Evolutionary conservation across 2,113 vertebrate species (phyloP).

Genomic region (Triplophysa rosa): DNA sequence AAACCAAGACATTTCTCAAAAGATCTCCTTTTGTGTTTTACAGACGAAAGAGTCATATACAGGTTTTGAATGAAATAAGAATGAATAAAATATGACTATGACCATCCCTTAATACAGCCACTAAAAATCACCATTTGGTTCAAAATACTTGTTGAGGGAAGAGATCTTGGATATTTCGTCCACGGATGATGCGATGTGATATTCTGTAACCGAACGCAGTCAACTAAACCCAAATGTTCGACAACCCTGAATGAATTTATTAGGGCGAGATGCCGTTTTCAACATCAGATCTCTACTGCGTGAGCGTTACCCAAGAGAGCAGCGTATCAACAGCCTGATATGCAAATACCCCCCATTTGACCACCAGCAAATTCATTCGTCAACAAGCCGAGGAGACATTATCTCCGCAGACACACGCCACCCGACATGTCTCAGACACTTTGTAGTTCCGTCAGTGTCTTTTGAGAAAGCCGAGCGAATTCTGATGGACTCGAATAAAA

Average conservation of each 20-base stretch:
- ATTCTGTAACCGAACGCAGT: no score
- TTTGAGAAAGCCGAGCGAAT: constrained; percentile 29
- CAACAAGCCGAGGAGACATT: constrained; percentile 55
- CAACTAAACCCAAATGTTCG: not conserved
- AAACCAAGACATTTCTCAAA: no score
- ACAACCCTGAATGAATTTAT: constrained; percentile 1
- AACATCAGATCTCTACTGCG: constrained; percentile 15
- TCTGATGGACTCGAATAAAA: constrained; percentile 38
- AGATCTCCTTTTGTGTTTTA: no score
- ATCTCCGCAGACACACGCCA: constrained; percentile 50
- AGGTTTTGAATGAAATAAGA: no score
- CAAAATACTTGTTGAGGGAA: no score
- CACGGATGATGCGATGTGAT: no score
- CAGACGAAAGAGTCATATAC: no score
- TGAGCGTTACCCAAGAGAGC: constrained; percentile 37
- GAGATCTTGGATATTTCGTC: no score
- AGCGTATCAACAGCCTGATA: constrained; percentile 44
- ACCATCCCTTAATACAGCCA: no score
- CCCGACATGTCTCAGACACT: constrained; percentile 35
- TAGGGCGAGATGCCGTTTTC: not conserved
- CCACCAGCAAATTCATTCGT: constrained; percentile 51
- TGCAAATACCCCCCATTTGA: constrained; percentile 53
- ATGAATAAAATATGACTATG: no score
- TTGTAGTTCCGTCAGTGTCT: constrained; percentile 39
- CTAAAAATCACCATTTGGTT: no score